phyloP scores from a whole-genome alignment of 2,113 vertebrate genomes.

The Thunnus thynnus region DNA sequence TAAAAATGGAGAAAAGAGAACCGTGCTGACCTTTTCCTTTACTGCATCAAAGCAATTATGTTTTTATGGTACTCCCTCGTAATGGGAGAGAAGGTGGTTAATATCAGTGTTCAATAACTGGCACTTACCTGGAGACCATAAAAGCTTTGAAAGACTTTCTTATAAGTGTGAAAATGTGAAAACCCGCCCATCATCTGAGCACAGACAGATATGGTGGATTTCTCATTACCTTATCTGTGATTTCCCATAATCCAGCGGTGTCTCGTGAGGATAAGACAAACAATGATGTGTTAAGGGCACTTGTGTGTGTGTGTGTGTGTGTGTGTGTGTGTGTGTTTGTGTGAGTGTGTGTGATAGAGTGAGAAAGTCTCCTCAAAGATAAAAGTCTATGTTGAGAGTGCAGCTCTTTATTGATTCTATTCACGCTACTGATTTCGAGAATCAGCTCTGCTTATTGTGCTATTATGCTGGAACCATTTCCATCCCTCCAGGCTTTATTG shows the following conservation, averaged over 20 bases:
- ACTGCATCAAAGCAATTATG: background rate
- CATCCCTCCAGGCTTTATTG: background rate
- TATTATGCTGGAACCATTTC: background rate
- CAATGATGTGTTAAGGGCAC: constrained; percentile 28
- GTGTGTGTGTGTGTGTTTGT: background rate
- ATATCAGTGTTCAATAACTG: constrained; percentile 2
- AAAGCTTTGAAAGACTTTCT: constrained; percentile 39
- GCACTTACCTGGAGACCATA: constrained; percentile 64
- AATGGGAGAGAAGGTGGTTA: background rate
- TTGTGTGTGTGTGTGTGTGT: background rate
- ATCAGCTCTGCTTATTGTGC: background rate
- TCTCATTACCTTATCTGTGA: constrained; percentile 70
- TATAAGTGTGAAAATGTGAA: constrained; percentile 38
- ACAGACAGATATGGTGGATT: constrained; percentile 73
- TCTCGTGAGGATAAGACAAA: constrained; percentile 29
- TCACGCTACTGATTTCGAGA: background rate
- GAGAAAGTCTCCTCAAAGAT: background rate
- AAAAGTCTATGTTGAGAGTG: constrained; percentile 18
- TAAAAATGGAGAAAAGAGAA: constrained; percentile 59
- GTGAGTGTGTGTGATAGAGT: background rate
- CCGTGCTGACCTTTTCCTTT: constrained; percentile 35
- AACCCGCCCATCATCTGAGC: constrained; percentile 65
- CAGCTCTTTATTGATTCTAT: constrained; percentile 6
- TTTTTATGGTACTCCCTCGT: background rate
- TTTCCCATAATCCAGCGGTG: constrained; percentile 53